Base-by-base conservation (phyloP, 2,797 vertebrate species). In the Rachycentron canadum region DNA sequence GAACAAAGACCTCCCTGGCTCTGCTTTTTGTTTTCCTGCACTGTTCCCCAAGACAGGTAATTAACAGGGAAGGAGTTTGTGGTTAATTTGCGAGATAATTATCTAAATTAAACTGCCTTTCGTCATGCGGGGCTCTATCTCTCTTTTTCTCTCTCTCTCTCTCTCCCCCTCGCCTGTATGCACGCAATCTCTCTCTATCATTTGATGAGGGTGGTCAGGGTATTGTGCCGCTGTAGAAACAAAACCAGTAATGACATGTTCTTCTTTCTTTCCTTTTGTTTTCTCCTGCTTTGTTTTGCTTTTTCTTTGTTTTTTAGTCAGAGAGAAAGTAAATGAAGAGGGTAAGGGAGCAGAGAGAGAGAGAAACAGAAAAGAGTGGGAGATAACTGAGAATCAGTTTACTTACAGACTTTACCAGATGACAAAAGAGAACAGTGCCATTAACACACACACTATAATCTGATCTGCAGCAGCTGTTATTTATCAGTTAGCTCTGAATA, bases 41-140 rank as follows among this genome's bases (percentile, higher is more conserved):
- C 84, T 6, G 75, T 83, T 83, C 82, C 88, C 86, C 82, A 88
- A 89, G 84, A 94, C 92, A 93, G 93, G 92, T 94, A 91, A 94
- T 95, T 93, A 93, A 92, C 89, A 89, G 83, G 73, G 80, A 88
- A 86, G 88, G 88, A 92, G 89, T 91, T 92, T 89, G 87, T 91
- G 91, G 86, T 94, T 94, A 90, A 94, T 94, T 93, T 92, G 90
- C 45, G 64, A 93, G 93, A 94, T 94, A 91, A 93, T 94, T 93
- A 95, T 94, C 90, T 93, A 92, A 95, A 95, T 95, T 92, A 94
- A 94, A 94, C 87, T 86, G 87, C 88, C 83, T 89, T 81, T 90
- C 82, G 69, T 88, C 76, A 78, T 78, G 56, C 52, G 30, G 75
- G 73, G 74, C 79, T 72, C 65, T 60, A n/a, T 78, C 73, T n/a